Evolutionary conservation across 2,888 invertebrate genomes (phyloP).

Genomic region (Meandrusa payeni): DNA sequence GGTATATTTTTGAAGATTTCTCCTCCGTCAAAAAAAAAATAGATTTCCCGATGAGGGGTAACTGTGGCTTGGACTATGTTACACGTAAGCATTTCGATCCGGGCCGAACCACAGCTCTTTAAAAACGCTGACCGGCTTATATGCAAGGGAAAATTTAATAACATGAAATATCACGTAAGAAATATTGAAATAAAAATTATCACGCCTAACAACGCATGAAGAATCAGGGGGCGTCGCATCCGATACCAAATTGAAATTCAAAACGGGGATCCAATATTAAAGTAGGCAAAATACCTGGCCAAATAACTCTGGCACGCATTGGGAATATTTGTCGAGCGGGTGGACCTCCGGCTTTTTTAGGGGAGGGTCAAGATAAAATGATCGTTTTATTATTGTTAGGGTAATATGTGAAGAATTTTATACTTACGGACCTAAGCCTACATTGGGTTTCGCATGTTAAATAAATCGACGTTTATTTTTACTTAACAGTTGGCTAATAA

Average conservation of each 20-base stretch:
- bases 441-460: neutral
- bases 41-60: no score
- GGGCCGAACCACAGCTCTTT: no score
- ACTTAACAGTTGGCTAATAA: no score
- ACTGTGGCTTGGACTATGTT: no score
- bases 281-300: slow-evolving; percentile 45
- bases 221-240: slow-evolving; percentile 30
- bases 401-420: slow-evolving; percentile 12
- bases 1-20: no score
- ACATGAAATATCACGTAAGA: slow-evolving; percentile 12
- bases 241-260: slow-evolving; percentile 46
- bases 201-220: slow-evolving; percentile 20
- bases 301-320: slow-evolving; percentile 41
- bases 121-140: no score
- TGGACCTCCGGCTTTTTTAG: slow-evolving; percentile 11
- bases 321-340: slow-evolving; percentile 39
- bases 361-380: slow-evolving; percentile 23
- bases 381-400: slow-evolving; percentile 24
- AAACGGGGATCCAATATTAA: slow-evolving; percentile 42
- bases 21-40: no score
- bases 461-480: neutral
- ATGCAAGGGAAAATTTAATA: slow-evolving; percentile 6
- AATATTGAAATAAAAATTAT: slow-evolving; percentile 19
- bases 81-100: no score
- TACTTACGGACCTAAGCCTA: slow-evolving; percentile 6